phyloP scores from a whole-genome alignment of 2,113 vertebrate species.

The Candoia aspera region DNA sequence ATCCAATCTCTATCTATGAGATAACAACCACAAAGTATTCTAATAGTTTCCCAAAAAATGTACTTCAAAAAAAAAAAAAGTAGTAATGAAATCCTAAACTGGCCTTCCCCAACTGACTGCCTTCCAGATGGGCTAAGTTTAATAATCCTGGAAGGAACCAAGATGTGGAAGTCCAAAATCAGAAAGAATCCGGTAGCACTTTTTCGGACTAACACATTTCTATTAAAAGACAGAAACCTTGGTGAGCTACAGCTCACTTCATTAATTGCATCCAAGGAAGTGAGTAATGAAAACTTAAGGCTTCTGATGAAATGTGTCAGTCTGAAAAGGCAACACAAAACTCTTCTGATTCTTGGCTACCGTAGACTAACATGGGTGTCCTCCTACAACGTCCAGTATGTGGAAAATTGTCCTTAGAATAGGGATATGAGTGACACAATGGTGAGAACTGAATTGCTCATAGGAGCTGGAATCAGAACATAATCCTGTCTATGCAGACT shows the following conservation, averaged over 20 bases:
- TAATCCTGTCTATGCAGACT: background rate
- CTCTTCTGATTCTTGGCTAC: background rate
- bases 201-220: background rate
- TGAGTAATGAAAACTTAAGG: background rate
- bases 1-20: background rate
- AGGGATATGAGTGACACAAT: background rate
- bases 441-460: background rate
- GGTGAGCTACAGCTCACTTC: background rate
- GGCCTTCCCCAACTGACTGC: background rate
- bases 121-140: background rate
- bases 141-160: background rate
- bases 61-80: background rate
- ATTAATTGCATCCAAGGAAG: background rate
- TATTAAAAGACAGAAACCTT: background rate
- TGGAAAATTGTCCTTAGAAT: background rate
- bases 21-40: background rate
- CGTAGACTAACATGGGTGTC: background rate
- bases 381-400: background rate
- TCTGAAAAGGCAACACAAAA: background rate
- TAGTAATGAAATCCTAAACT: background rate
- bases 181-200: background rate
- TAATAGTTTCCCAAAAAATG: background rate
- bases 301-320: background rate
- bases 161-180: background rate
- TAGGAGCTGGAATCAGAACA: background rate